Evolutionary conservation across 2,797 vertebrate genomes (phyloP).

Genomic region (Clarias platycephalus): DNA sequence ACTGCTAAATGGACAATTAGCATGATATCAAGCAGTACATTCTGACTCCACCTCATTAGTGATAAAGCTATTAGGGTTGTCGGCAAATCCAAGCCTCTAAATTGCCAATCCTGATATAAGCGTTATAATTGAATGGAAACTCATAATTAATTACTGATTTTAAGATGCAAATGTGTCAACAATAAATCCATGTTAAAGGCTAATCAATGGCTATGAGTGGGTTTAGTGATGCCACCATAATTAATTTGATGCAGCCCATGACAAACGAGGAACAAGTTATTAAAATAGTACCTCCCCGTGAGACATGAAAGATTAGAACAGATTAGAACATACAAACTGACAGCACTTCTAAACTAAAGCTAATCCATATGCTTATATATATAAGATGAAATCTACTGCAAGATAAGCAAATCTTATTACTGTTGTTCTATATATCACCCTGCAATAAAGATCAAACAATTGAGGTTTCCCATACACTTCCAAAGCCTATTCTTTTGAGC

Average conservation of each 20-base stretch:
- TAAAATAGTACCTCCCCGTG: conserved; percentile 11
- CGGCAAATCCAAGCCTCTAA: conserved; percentile 29
- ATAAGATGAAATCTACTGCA: background rate
- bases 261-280: conserved; percentile 25
- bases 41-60: conserved; percentile 42
- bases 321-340: background rate
- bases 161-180: conserved; percentile 50
- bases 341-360: background rate
- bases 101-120: conserved; percentile 50
- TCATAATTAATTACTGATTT: conserved; percentile 57
- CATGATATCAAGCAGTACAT: conserved; percentile 42
- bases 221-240: conserved; percentile 43
- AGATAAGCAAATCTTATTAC: background rate
- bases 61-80: conserved; percentile 46
- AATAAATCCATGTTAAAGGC: conserved; percentile 46
- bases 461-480: background rate
- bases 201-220: conserved; percentile 49
- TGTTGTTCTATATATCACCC: background rate
- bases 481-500: conserved; percentile 4
- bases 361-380: background rate
- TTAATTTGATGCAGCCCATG: conserved; percentile 40
- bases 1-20: conserved; percentile 52
- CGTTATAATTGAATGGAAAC: conserved; percentile 56
- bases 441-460: background rate
- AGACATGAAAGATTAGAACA: conserved; percentile 6